Evolutionary conservation across 2,797 vertebrate species (phyloP), one percentile per base, ranked within the genome.

Genomic region (Sebastes jordani): DNA sequence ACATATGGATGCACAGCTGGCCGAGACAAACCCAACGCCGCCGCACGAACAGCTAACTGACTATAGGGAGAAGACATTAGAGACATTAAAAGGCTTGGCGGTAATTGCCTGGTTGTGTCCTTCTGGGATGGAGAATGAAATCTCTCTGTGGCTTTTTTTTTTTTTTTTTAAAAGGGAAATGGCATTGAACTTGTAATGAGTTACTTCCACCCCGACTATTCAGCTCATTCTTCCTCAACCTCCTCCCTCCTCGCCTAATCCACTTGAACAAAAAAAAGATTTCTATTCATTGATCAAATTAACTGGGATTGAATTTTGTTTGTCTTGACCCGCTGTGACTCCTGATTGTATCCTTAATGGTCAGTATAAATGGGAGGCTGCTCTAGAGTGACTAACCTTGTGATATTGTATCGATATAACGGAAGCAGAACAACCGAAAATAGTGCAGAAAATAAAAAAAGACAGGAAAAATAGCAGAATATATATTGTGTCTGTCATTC

Each of bases 1-100:
- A 56, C 86, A 82, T 90, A 85, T 84, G 79, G 86, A 76, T 0
- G 29, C 82, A 84, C 86, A 91, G 79, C 84, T 89, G 86, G 82
- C 61, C 10, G 1, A 76, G 68, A 79, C 62, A 46, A 75, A 71
- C 49, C 38, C 30, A 69, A 32, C 56, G 58, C 34, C 60, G 42
- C 7, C 9, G 13, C 74, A 74, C 6, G 22, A 80, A 70, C 4
- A 59, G 64, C 80, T 56, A 66, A 76, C 34, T 38, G 42, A 84
- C 77, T 65, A 46, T 27, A 61, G 62, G 80, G 71, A 71, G 58
- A 81, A 82, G 49, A 52, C 10, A 74, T 85, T 23, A 56, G 22
- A 71, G 58, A 71, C 74, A 70, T 74, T 75, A 70, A 61, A 29
- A 30, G 74, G 73, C 29, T 55, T 1, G 1, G 30, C 7, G 72